A percentile compares a stretch with the other conserved stretches of the same genome.
These are phyloP conservation scores for Trichoplax adhaerens DNA, from an alignment of 37 sponge, comb jelly and placozoan species.

Conservation along the genomic window DNA sequence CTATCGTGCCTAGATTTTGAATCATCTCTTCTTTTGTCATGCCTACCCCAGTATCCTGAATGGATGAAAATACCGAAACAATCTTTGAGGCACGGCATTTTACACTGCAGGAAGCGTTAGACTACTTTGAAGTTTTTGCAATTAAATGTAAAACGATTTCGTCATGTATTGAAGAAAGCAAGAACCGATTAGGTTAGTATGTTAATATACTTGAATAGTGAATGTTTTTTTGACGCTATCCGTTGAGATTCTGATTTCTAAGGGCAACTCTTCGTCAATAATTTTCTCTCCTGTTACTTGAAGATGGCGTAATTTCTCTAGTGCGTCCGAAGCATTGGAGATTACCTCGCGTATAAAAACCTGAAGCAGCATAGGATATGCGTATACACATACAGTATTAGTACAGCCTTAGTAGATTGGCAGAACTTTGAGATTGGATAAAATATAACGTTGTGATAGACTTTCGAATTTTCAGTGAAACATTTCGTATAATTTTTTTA, in stretches of 20 bases:
- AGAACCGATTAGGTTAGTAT: neutral
- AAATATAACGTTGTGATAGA: too few relatives aligned
- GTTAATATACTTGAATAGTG: constrained; percentile 5
- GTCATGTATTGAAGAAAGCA: neutral
- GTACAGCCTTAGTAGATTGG: too few relatives aligned
- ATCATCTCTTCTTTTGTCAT: constrained; percentile 37
- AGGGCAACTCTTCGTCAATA: constrained; percentile 12
- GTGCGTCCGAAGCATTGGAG: constrained; percentile 38
- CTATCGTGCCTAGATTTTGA: constrained; percentile 39
- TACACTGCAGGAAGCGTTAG: too few relatives aligned
- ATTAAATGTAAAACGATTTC: neutral
- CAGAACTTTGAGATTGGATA: too few relatives aligned
- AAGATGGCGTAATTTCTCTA: constrained; percentile 27
- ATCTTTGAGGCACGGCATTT: neutral
- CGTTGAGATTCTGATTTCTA: constrained; percentile 16
- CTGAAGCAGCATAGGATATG: neutral
- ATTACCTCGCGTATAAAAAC: constrained; percentile 34
- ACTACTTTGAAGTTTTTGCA: too few relatives aligned
- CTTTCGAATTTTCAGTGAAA: too few relatives aligned
- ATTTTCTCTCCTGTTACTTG: constrained; percentile 27
- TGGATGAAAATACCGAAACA: constrained; percentile 14
- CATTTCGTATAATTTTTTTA: neutral
- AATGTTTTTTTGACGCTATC: constrained; percentile 4
- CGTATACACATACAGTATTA: too few relatives aligned
- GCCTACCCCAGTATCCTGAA: constrained; percentile 30